These are phyloP conservation scores for Bilobella aurantiaca DNA, from an alignment of 1,140 invertebrate genomes.

Conservation along the genomic window DNA sequence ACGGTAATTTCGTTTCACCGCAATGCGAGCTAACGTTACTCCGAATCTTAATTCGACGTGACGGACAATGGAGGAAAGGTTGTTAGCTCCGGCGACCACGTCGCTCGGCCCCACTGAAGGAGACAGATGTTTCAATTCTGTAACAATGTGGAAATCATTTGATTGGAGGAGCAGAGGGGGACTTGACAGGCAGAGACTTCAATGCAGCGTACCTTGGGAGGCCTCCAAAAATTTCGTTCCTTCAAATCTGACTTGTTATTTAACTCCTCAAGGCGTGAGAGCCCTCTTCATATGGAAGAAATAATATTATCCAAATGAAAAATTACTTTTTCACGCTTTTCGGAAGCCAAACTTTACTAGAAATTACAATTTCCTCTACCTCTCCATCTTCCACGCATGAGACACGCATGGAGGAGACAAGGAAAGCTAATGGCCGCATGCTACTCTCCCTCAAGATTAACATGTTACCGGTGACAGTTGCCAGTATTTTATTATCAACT, in stretches of 20 bases:
- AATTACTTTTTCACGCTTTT: constrained; percentile 7
- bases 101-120: not conserved
- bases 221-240: no score
- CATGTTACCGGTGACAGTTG: not conserved
- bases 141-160: not conserved
- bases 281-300: not conserved
- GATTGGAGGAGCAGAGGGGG: no score
- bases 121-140: not conserved
- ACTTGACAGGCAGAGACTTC: no score
- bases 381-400: not conserved
- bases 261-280: not conserved
- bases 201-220: no score
- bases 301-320: not conserved
- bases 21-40: no score
- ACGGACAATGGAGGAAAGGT: no score
- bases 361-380: constrained; percentile 8
- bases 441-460: not conserved
- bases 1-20: no score
- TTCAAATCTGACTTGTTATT: no score
- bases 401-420: not conserved
- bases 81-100: no score
- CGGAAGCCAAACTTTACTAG: not conserved
- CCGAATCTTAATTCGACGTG: no score
- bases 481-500: not conserved
- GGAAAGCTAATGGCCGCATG: no score